Evolutionary conservation across 2,888 invertebrate species (phyloP), one percentile per base, ranked within the genome.

Genomic region (Scrobipalpa costella): DNA sequence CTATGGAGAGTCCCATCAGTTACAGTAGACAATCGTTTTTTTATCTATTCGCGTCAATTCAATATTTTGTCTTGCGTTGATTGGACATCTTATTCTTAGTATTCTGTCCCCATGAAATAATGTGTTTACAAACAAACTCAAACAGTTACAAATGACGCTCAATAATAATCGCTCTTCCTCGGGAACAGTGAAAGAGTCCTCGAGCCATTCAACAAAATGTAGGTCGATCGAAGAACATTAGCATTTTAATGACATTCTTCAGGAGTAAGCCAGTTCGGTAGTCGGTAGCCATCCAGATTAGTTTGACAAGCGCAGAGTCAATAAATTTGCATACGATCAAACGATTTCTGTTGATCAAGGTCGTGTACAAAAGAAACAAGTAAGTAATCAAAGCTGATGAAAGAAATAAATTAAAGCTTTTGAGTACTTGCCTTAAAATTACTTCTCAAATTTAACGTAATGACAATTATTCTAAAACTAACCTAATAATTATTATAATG

Each of bases 151-250:
- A 15, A 44, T 44, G 44, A 44, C 44, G 3, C 40, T 13, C 11
- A 44, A 15, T 44, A 27, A 27, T 27, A 5, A 27, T 27, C 5
- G 27, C 27, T 15, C 6, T 9, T 44, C 44, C 44, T 15, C 15
- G 44, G n/a, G 5, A 15, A 15, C 44, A 44, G n/a, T 7, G 44
- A 15, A 44, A 44, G 44, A 44, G n/a, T 44, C 50, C 13, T 52
- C 27, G 13, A 49, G 7, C 49, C 19, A 27, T n/a, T 52, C n/a
- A 7, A 15, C 55, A 33, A 47, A n/a, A 64, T 57, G 44, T 61
- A 47, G 57, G 61, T 64, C 64, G 57, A 61, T 62, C 44, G 55
- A 63, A 34, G 34, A 21, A 61, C 36, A 65, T 65, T 65, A 61
- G 60, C 65, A 64, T 61, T 55, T 49, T 57, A 64, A 64, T 64